These are phyloP conservation scores for Pocillopora meandrina DNA, from an alignment of 92 coral and sea anemone species.

Conservation along the genomic window DNA sequence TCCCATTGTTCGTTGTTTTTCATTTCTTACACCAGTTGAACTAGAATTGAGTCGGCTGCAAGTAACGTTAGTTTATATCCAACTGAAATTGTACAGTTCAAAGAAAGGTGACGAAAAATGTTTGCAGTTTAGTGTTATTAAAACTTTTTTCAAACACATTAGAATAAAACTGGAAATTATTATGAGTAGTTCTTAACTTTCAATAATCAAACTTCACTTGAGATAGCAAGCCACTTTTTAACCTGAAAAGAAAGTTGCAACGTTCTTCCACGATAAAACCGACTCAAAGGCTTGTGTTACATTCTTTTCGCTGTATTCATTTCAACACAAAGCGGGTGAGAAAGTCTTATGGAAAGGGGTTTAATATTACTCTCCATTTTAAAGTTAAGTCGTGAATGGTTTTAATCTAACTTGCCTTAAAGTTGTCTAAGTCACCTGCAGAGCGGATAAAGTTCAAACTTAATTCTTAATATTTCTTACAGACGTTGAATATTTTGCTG, in stretches of 20 bases:
- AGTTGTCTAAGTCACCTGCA: not conserved
- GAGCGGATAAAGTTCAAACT: not conserved
- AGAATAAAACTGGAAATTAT: not conserved
- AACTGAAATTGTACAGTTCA: constrained; percentile 19
- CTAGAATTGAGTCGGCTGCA: not conserved
- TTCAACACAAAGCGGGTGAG: constrained; percentile 22
- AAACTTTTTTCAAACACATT: constrained; percentile 28
- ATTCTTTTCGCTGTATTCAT: not conserved
- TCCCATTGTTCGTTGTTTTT: not conserved
- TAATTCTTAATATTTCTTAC: not conserved
- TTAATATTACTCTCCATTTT: not conserved
- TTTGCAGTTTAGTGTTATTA: constrained; percentile 15
- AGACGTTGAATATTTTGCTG: not conserved
- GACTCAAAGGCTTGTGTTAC: not conserved
- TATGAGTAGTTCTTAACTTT: not conserved
- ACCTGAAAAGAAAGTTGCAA: not conserved
- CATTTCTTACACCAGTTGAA: not conserved
- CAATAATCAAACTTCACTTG: not conserved
- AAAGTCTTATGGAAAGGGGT: constrained; percentile 9
- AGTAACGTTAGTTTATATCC: not conserved
- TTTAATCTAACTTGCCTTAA: not conserved
- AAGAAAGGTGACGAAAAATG: constrained; percentile 5
- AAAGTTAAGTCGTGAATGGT: not conserved
- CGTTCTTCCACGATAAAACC: not conserved
- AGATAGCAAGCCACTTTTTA: not conserved